These are phyloP conservation scores for Pseudomyrmex flavicornis DNA, from an alignment of 1,140 invertebrate genomes.

Conservation along the genomic window DNA sequence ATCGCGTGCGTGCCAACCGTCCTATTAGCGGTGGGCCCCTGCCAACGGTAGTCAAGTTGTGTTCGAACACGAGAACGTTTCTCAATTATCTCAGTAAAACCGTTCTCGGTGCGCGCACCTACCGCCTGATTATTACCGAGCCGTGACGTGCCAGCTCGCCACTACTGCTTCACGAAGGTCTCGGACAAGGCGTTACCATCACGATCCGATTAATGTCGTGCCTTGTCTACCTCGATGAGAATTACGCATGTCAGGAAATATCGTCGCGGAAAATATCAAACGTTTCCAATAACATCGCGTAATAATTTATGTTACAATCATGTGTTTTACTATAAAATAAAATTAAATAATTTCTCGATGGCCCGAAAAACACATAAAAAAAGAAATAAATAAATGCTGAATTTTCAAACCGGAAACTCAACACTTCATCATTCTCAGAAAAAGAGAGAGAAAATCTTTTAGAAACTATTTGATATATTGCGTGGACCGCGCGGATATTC, in stretches of 20 bases:
- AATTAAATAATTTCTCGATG: background rate
- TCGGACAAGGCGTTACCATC: slow-evolving; percentile 67
- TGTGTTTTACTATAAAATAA: background rate
- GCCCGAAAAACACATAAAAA: too few relatives aligned
- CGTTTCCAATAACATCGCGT: background rate
- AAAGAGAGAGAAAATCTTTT: slow-evolving; percentile 45
- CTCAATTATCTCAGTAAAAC: slow-evolving; percentile 72
- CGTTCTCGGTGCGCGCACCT: slow-evolving; percentile 62
- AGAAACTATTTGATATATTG: slow-evolving; percentile 75
- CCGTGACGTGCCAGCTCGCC: slow-evolving; percentile 68
- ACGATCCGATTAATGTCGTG: slow-evolving; percentile 61
- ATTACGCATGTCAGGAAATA: slow-evolving; percentile 1
- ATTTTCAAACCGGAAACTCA: too few relatives aligned
- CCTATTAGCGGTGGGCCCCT: slow-evolving; percentile 68
- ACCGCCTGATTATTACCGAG: slow-evolving; percentile 73
- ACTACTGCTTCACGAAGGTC: slow-evolving; percentile 68
- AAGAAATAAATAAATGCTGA: too few relatives aligned
- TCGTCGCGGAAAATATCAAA: background rate
- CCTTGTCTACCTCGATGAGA: slow-evolving; percentile 33
- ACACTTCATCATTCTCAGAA: slow-evolving; percentile 18
- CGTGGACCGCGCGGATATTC: slow-evolving; percentile 65
- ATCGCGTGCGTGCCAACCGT: slow-evolving; percentile 75
- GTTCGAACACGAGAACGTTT: slow-evolving; percentile 73
- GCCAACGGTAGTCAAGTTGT: slow-evolving; percentile 69
- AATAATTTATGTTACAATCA: too few relatives aligned